Evolutionary conservation across 2,797 vertebrate genomes (phyloP).

Genomic region (Prunella strophiata): DNA sequence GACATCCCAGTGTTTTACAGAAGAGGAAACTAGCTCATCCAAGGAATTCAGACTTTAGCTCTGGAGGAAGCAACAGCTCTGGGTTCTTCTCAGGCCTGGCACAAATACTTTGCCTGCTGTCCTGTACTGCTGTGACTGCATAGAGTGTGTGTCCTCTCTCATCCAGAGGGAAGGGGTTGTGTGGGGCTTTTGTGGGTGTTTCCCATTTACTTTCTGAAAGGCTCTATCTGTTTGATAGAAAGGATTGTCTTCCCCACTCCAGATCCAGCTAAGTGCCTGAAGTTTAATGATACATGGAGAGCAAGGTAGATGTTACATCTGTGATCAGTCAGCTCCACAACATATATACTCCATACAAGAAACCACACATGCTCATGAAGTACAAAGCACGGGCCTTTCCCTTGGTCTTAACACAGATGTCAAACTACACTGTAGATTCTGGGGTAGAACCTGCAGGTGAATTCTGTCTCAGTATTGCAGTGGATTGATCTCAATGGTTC

Average conservation of each 20-base stretch:
- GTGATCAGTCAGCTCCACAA: not conserved
- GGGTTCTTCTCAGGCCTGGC: not conserved
- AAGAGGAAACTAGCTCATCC: not conserved
- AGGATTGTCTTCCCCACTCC: not conserved
- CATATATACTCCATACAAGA: not conserved
- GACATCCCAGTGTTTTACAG: not conserved
- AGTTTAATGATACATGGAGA: not conserved
- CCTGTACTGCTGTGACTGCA: not conserved
- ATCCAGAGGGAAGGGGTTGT: not conserved
- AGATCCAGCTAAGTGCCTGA: not conserved
- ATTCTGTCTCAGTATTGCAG: not conserved
- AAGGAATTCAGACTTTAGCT: not conserved
- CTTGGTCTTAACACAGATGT: not conserved
- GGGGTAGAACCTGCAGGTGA: not conserved
- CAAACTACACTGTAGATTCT: not conserved
- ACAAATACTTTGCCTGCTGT: not conserved
- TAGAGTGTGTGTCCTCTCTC: fast-evolving
- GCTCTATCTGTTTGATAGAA: not conserved
- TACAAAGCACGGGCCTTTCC: not conserved
- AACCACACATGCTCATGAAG: not conserved
- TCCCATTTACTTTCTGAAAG: not conserved
- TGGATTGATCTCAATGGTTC: not conserved
- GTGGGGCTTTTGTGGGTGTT: not conserved
- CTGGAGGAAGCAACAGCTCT: not conserved
- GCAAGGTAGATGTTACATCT: not conserved